Evolutionary conservation across 1,140 invertebrate genomes (phyloP).

Genomic region (Macrobrachium nipponense): DNA sequence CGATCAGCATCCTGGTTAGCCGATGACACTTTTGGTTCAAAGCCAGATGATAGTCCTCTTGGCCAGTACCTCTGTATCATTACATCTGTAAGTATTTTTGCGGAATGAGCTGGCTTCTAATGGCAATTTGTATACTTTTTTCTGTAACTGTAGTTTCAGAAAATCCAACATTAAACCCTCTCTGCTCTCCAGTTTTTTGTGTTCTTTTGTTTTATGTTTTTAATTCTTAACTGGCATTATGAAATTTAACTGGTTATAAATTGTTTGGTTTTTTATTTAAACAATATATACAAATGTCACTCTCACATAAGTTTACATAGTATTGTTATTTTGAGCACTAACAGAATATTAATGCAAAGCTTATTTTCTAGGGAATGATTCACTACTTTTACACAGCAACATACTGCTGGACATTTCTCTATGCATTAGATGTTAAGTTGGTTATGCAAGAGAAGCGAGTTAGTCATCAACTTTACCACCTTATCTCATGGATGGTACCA

Average conservation of each 20-base stretch:
- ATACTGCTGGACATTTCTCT: slow-evolving; percentile 86
- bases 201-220: too few relatives aligned
- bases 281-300: too few relatives aligned
- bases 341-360: background rate
- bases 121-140: too few relatives aligned
- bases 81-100: slow-evolving; percentile 75
- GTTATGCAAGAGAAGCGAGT: slow-evolving; percentile 73
- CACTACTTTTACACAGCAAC: slow-evolving; percentile 88
- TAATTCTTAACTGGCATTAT: too few relatives aligned
- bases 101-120: background rate
- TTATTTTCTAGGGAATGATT: slow-evolving; percentile 78
- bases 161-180: too few relatives aligned
- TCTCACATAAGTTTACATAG: background rate
- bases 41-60: slow-evolving; percentile 74
- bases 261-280: too few relatives aligned
- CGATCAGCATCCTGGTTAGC: slow-evolving; percentile 79
- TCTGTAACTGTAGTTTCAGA: too few relatives aligned
- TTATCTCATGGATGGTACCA: slow-evolving; percentile 78
- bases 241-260: too few relatives aligned
- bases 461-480: slow-evolving; percentile 73
- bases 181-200: too few relatives aligned
- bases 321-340: background rate
- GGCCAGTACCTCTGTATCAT: slow-evolving; percentile 80
- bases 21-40: slow-evolving; percentile 75
- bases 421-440: slow-evolving; percentile 82